Conservation (phyloP, 2,888 invertebrate genomes). For the Halictus ligatus region DNA sequence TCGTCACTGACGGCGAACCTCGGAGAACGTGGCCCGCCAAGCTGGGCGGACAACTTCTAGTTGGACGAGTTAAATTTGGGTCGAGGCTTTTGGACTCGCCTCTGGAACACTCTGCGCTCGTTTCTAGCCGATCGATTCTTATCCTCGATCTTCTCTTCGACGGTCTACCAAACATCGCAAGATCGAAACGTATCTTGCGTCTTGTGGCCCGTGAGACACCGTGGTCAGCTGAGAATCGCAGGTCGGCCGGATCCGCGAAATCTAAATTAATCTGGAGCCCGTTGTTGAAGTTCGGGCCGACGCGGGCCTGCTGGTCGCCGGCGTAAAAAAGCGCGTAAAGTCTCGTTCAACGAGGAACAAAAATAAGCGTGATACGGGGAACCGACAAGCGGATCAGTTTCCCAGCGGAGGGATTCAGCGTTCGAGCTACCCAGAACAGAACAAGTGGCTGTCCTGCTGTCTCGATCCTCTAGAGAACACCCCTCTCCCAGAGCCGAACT, state of each 20-base stretch:
- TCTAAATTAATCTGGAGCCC: constrained; percentile 66
- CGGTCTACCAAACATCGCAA: background rate
- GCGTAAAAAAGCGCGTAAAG: constrained; percentile 60
- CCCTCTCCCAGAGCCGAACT: background rate
- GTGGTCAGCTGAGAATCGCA: constrained; percentile 33
- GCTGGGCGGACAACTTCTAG: constrained; percentile 13
- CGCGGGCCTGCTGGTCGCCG: constrained; percentile 46
- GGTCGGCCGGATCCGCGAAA: constrained; percentile 47
- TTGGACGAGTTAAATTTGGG: constrained; percentile 39
- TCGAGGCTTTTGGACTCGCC: constrained; percentile 12
- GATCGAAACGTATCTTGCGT: background rate
- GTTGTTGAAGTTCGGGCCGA: constrained; percentile 53
- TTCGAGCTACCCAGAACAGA: background rate
- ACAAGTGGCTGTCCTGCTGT: background rate
- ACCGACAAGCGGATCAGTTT: constrained; percentile 47
- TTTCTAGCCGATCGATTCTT: background rate
- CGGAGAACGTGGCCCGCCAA: constrained; percentile 27
- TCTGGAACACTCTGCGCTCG: constrained; percentile 17
- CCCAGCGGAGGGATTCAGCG: constrained; percentile 23
- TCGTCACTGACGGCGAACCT: background rate
- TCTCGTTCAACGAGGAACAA: constrained; percentile 53
- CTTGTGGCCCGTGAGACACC: background rate
- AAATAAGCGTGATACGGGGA: constrained; percentile 63
- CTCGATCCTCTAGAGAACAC: too few species aligned
- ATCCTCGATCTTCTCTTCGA: background rate